phyloP scores from a whole-genome alignment of 92 coral and sea anemone genomes.

The Scolanthus callimorphus region DNA sequence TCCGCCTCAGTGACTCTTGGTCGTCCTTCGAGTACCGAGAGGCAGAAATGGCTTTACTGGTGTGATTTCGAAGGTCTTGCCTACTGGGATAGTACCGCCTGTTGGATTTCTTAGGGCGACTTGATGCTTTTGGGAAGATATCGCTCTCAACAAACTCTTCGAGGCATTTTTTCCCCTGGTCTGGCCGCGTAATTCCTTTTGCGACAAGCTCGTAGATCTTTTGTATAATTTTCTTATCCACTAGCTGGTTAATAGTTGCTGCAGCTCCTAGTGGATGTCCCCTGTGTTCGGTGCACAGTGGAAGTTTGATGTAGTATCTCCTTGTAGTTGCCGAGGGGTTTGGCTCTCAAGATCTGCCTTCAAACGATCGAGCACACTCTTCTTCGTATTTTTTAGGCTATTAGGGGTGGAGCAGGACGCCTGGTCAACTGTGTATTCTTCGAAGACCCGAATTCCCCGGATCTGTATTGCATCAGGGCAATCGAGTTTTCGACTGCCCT shows the following conservation, averaged over 20 bases:
- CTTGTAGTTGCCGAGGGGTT: background rate
- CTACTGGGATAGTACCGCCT: conserved; percentile 34
- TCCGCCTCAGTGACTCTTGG: conserved; percentile 39
- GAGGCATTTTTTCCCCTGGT: conserved; percentile 26
- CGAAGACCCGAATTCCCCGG: conserved; percentile 11
- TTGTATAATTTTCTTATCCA: conserved; percentile 35
- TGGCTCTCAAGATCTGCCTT: conserved; percentile 23
- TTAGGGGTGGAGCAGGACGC: conserved; percentile 19
- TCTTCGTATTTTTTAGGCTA: conserved; percentile 38
- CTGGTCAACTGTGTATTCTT: conserved; percentile 22
- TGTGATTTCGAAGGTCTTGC: conserved; percentile 39
- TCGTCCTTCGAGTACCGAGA: conserved; percentile 42
- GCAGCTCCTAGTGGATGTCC: conserved; percentile 34
- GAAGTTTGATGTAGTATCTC: conserved; percentile 39
- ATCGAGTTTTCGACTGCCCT: conserved; percentile 47
- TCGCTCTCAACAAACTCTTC: conserved; percentile 34
- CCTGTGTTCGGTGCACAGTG: conserved; percentile 22
- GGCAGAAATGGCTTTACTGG: conserved; percentile 30
- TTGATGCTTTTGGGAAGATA: conserved; percentile 4
- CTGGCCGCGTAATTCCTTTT: conserved; percentile 29
- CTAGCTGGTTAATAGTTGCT: conserved; percentile 42
- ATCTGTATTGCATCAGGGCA: conserved; percentile 39
- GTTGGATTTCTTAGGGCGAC: conserved; percentile 21
- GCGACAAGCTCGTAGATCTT: conserved; percentile 44
- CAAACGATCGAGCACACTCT: conserved; percentile 18